Percentiles rank a stretch among this genome's conserved stretches.
Conservation (phyloP, 2,888 invertebrate species). For the Leptothorax acervorum region DNA sequence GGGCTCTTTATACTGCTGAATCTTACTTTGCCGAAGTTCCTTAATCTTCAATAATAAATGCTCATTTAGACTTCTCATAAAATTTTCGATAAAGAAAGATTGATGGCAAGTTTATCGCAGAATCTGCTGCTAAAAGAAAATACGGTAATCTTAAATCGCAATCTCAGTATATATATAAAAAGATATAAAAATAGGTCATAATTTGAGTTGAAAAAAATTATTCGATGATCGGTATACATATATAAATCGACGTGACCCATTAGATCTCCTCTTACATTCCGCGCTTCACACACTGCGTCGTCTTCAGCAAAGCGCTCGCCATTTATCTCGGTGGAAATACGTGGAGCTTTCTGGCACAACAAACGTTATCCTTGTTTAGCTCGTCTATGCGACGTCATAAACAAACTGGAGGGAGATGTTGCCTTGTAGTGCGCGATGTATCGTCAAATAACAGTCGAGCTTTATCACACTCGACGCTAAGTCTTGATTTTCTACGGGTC, state of each 20-base stretch:
- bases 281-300: neutral
- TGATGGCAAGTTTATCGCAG: neutral
- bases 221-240: constrained; percentile 1
- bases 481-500: constrained; percentile 46
- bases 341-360: constrained; percentile 58
- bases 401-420: constrained; percentile 56
- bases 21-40: neutral
- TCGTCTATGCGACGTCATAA: constrained; percentile 52
- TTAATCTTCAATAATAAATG: constrained; percentile 35
- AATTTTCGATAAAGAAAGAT: constrained; percentile 29
- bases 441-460: constrained; percentile 49
- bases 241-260: constrained; percentile 4
- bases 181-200: neutral
- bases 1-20: constrained; percentile 11
- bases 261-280: constrained; percentile 7
- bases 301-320: constrained; percentile 10
- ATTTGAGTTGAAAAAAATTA: neutral
- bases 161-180: neutral
- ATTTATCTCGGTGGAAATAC: constrained; percentile 44
- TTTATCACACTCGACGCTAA: constrained; percentile 52
- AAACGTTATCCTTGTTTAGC: constrained; percentile 55
- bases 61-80: constrained; percentile 11
- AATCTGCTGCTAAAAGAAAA: neutral
- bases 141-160: neutral
- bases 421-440: constrained; percentile 37